phyloP scores from a whole-genome alignment of 2,113 vertebrate species.

The Leptodactylus fuscus region DNA sequence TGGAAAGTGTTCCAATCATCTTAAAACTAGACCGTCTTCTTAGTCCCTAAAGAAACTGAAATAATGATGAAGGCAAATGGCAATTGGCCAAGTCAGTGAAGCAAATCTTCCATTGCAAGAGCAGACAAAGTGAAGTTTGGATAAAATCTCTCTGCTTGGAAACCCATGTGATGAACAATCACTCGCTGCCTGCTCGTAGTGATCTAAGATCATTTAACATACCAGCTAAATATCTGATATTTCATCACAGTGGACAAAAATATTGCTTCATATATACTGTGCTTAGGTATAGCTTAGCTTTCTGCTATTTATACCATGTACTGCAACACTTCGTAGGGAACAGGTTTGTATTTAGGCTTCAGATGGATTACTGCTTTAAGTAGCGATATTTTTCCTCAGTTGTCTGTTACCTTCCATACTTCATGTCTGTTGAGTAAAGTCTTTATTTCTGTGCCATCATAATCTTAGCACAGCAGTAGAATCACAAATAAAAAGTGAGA shows the following conservation, averaged over 20 bases:
- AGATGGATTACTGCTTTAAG: neutral
- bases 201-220: neutral
- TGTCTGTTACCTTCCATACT: neutral
- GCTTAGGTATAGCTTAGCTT: neutral
- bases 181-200: neutral
- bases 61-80: slow-evolving; percentile 4
- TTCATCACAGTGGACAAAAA: neutral
- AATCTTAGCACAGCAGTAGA: neutral
- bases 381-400: neutral
- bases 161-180: slow-evolving; percentile 5
- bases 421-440: neutral
- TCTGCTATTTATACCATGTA: neutral
- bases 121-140: neutral
- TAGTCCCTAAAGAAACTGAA: neutral
- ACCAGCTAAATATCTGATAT: neutral
- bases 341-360: neutral
- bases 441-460: neutral
- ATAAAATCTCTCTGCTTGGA: slow-evolving; percentile 22
- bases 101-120: slow-evolving; percentile 12
- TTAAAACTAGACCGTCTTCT: neutral
- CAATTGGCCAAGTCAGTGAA: neutral
- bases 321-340: neutral
- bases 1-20: neutral
- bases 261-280: neutral
- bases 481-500: neutral